Evolutionary conservation across 2,113 vertebrate species (phyloP), one percentile per base, ranked within the genome.

Genomic region (Mirza zaza): DNA sequence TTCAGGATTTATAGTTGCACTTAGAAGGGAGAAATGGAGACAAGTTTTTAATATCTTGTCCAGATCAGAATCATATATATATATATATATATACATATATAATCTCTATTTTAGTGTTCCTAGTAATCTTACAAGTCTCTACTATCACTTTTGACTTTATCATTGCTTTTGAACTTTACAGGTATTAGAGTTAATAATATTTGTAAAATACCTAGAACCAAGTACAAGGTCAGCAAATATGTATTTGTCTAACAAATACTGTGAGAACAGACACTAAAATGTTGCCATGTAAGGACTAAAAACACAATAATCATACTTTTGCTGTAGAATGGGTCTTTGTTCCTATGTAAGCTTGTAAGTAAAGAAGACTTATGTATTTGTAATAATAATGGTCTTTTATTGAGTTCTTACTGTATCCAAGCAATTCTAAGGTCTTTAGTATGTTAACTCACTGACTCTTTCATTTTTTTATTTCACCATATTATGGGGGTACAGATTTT

Each of bases 281-380:
- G 2, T 63, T 94, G 34, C 21, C 18, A n/a, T 59, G 29, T 34
- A 77, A 92, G 13, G 32, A 90, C n/a, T 71, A 85, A 97, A 65
- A 82, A 73, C 14, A 80, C 11, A 81, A 13, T 81, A 57, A 39
- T 73, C 39, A 52, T 96, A 34, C 11, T 79, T 90, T 77, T 92
- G 55, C 21, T 87, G 18, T 77, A 76, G 18, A 92, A 63, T 57
- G 59, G 14, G 15, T 89, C 57, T 68, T 81, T 92, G 23, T 86
- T 86, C 3, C 20, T 82, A 48, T 71, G 32, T 79, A 82, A 82
- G 20, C 34, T 81, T 76, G 61, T 76, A 63, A 94, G 36, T 90
- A 80, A 79, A 67, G 63, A 67, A n/a, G n/a, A 90, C 18, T 94
- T 80, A 92, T 15, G 61, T 90, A 39, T 90, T 82, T 89, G 25